A percentile compares a stretch with the other conserved stretches of the same genome.
These are phyloP conservation scores for Lithophane semibrunnea DNA, from an alignment of 2,888 invertebrate species.

Conservation along the genomic window DNA sequence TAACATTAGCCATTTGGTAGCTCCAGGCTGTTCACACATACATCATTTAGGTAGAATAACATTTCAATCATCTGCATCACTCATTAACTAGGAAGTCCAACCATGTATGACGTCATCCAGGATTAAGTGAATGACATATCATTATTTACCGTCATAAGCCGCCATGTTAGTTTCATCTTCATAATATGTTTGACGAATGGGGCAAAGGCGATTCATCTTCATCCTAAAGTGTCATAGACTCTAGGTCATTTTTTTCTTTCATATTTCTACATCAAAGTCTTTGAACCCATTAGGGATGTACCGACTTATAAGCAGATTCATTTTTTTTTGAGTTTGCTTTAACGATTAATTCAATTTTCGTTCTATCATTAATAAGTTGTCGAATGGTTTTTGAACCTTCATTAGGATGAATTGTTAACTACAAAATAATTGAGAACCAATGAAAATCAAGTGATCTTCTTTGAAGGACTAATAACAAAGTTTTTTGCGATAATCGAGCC, in stretches of 20 bases:
- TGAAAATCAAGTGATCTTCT: slow-evolving; percentile 19
- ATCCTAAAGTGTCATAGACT: slow-evolving; percentile 45
- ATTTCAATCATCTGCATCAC: slow-evolving; percentile 13
- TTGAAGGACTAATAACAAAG: slow-evolving; percentile 5
- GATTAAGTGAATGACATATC: slow-evolving; percentile 38
- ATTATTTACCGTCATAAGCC: slow-evolving; percentile 55
- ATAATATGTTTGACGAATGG: slow-evolving; percentile 48
- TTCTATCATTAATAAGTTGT: slow-evolving; percentile 29
- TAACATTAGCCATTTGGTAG: neutral
- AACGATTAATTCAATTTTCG: slow-evolving; percentile 7
- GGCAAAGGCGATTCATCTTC: slow-evolving; percentile 45
- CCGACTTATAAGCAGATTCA: slow-evolving; percentile 21
- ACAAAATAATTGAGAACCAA: slow-evolving; percentile 41
- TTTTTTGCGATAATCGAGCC: slow-evolving; percentile 24
- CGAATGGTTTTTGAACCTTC: slow-evolving; percentile 10
- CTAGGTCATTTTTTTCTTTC: slow-evolving; percentile 59
- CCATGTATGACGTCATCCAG: slow-evolving; percentile 38
- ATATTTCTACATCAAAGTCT: slow-evolving; percentile 35
- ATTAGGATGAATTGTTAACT: slow-evolving; percentile 46
- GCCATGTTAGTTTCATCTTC: slow-evolving; percentile 36
- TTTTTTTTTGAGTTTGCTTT: slow-evolving; percentile 18
- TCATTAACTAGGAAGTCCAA: slow-evolving; percentile 48
- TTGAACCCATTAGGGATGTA: slow-evolving; percentile 53
- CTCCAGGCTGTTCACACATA: slow-evolving; percentile 32
- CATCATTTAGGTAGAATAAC: neutral